Evolutionary conservation across 2,888 invertebrate genomes (phyloP).

Genomic region (Archips xylosteana): DNA sequence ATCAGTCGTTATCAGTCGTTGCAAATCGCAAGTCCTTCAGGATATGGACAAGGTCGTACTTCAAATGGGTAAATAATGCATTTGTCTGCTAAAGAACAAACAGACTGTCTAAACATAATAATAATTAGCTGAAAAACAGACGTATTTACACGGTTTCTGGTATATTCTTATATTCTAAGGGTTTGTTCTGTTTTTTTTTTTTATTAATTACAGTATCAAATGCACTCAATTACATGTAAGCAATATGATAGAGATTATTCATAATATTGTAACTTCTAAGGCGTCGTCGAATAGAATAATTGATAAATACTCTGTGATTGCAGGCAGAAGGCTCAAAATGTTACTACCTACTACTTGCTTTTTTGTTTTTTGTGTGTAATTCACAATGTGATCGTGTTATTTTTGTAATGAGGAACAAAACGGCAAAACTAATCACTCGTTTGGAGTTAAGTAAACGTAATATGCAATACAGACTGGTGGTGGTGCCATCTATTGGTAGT

Average conservation of each 20-base stretch:
- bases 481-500: not conserved
- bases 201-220: conserved; percentile 47
- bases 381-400: not conserved
- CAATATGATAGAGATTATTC: conserved; percentile 45
- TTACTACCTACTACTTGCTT: conserved; percentile 22
- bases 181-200: not conserved
- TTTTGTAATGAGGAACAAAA: not conserved
- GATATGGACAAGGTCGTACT: no score
- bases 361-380: not conserved
- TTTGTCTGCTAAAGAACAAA: no score
- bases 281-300: conserved; percentile 34
- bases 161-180: no score
- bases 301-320: conserved; percentile 38
- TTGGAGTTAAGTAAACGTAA: no score
- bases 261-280: conserved; percentile 40
- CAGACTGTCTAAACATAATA: no score
- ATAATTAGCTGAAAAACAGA: no score
- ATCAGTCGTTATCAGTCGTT: no score
- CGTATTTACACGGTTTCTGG: no score
- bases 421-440: no score
- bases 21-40: no score
- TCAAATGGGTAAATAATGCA: no score
- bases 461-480: not conserved
- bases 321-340: conserved; percentile 35
- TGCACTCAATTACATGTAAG: conserved; percentile 58